Evolutionary conservation across 2,113 vertebrate species (phyloP).

Genomic region (Rhadina sibilatrix): DNA sequence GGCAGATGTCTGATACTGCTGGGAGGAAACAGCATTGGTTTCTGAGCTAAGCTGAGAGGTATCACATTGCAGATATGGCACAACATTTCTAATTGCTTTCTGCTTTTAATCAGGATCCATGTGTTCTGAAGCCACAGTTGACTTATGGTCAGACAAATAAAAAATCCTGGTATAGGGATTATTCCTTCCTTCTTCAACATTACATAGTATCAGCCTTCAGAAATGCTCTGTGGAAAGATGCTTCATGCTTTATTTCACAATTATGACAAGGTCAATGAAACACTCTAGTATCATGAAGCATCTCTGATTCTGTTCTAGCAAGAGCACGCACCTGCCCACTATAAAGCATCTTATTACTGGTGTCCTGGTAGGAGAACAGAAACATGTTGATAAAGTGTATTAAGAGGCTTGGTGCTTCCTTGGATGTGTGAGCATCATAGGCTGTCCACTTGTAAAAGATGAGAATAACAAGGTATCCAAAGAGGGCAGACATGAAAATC

Average conservation of each 20-base stretch:
- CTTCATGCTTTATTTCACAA: background rate
- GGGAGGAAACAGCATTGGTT: fast-evolving
- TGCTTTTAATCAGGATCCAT: background rate
- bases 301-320: background rate
- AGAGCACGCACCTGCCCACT: conserved; percentile 86
- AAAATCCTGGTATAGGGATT: background rate
- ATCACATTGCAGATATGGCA: background rate
- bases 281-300: background rate
- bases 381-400: conserved; percentile 99
- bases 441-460: conserved; percentile 94
- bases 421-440: conserved; percentile 82
- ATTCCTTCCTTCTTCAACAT: background rate
- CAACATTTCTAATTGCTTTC: background rate
- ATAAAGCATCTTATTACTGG: conserved; percentile 82
- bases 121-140: background rate
- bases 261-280: background rate
- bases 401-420: conserved; percentile 89
- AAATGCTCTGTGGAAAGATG: background rate
- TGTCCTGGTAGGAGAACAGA: conserved; percentile 89
- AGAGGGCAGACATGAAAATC: conserved; percentile 90
- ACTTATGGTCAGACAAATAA: background rate
- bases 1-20: background rate
- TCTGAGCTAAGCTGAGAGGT: background rate
- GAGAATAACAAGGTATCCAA: conserved; percentile 92
- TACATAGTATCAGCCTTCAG: background rate